Base-by-base conservation (phyloP, 2,888 invertebrate species). In the Caenorhabditis sp. region DNA sequence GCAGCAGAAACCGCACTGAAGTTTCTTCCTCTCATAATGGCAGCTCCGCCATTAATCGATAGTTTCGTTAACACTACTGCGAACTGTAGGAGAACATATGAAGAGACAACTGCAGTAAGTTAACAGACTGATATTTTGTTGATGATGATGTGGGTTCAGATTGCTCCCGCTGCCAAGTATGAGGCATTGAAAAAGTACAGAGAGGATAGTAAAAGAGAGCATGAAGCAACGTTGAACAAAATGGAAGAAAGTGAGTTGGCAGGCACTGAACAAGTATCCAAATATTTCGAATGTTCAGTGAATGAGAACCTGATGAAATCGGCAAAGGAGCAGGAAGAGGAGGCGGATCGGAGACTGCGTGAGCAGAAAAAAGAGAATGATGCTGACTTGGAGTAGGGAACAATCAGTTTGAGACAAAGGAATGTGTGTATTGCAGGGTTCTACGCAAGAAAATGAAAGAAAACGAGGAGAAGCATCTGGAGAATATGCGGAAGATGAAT, bases 181-280 rank as follows among this genome's bases (percentile, higher is more conserved):
- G 40, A 55, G 26, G 67, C 53, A 11, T 40, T 67, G 18, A 15
- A 40, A 22, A 26, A 67, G 40, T 6, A 20, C 24, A 13, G 35
- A 9, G 13, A 40, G 18, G 55, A 55, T 9, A 67, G 18, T 1
- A 26, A 40, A 6, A 5, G n/a, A 9, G n/a, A 3, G 3, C 67
- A 67, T 40, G 11, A 55, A 18, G 24, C 40, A 11, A 13, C 55
- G 20, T n/a, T 40, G 40, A 22, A 40, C 13, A 37, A 26, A 15
- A 18, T 67, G 26, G 26, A 37, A 24, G 24, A 20, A n/a, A n/a
- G 67, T 67, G 40, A 40, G 67, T 50, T 28, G 22, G 6, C 4
- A 24, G 24, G 22, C 35, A 20, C 20, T 40, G 18, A 32, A 20
- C 22, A 8, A 60, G 37, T 22, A n/a, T 24, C 3, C 3, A 15